phyloP scores from a whole-genome alignment of 1,140 invertebrate genomes.

The Drosophila auraria region DNA sequence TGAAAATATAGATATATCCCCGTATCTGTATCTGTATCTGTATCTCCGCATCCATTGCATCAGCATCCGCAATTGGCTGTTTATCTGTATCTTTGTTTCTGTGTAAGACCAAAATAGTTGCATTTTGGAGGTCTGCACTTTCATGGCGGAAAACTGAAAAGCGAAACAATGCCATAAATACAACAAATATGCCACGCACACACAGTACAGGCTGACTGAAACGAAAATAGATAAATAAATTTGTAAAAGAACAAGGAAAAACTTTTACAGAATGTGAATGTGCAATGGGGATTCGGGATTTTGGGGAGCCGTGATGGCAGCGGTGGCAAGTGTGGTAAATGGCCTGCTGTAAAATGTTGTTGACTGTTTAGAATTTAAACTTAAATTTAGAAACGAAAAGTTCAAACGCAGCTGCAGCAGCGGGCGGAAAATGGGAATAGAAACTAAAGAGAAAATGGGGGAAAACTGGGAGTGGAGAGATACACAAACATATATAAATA shows the following conservation, averaged over 20 bases:
- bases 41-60: constrained; percentile 16
- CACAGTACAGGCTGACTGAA: constrained; percentile 8
- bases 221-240: constrained; percentile 61
- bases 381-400: constrained; percentile 68
- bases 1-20: background rate
- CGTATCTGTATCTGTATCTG: background rate
- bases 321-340: constrained; percentile 10
- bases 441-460: constrained; percentile 7
- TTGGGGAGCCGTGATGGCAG: background rate
- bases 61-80: constrained; percentile 10
- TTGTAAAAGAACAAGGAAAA: constrained; percentile 57
- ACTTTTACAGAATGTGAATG: constrained; percentile 36
- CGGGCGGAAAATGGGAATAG: constrained; percentile 18
- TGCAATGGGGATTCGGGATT: background rate
- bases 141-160: constrained; percentile 41
- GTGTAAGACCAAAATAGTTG: constrained; percentile 66
- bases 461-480: constrained; percentile 3
- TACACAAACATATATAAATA: constrained; percentile 2
- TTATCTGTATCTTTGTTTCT: constrained; percentile 37
- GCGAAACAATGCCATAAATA: constrained; percentile 64
- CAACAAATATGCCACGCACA: constrained; percentile 23
- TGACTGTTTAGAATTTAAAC: constrained; percentile 70
- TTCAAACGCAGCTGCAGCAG: constrained; percentile 55
- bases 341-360: constrained; percentile 56
- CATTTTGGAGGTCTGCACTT: constrained; percentile 71